Evolutionary conservation across 2,888 invertebrate genomes (phyloP).

Genomic region (Meandrusa payeni): DNA sequence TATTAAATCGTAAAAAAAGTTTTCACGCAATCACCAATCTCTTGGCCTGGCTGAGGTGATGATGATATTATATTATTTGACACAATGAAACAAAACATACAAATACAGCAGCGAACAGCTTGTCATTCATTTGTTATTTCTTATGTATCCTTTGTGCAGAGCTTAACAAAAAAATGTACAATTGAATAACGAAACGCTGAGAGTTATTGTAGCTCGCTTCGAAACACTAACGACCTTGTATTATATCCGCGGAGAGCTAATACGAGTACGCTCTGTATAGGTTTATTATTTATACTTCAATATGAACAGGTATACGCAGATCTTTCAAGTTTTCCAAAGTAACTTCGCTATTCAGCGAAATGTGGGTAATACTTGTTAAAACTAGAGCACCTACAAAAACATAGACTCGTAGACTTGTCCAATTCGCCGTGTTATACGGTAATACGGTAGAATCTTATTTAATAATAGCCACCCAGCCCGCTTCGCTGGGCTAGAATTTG

Average conservation of each 20-base stretch:
- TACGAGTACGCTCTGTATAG: conserved; percentile 1
- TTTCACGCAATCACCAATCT: too few relatives aligned
- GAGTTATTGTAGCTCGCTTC: neutral
- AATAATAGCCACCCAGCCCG: too few relatives aligned
- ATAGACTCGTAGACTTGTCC: conserved; percentile 1
- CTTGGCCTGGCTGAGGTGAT: too few relatives aligned
- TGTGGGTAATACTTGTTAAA: conserved; percentile 10
- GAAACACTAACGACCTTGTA: conserved; percentile 8
- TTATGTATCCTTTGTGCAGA: too few relatives aligned
- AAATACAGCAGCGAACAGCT: too few relatives aligned
- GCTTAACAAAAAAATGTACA: conserved; percentile 1
- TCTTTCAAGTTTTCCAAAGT: conserved; percentile 8
- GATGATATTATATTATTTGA: too few relatives aligned
- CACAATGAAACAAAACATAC: too few relatives aligned
- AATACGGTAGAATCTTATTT: too few relatives aligned
- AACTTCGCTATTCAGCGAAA: conserved; percentile 11
- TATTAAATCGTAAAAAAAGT: too few relatives aligned
- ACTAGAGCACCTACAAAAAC: neutral
- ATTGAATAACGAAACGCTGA: conserved; percentile 5
- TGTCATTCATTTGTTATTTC: too few relatives aligned
- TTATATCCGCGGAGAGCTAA: conserved; percentile 3
- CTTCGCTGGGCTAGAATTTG: too few relatives aligned
- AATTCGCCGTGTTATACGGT: too few relatives aligned
- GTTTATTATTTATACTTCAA: conserved; percentile 16
- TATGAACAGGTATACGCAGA: conserved; percentile 1